Evolutionary conservation across 1,140 invertebrate genomes (phyloP).

Genomic region (Drosophila bipectinata): DNA sequence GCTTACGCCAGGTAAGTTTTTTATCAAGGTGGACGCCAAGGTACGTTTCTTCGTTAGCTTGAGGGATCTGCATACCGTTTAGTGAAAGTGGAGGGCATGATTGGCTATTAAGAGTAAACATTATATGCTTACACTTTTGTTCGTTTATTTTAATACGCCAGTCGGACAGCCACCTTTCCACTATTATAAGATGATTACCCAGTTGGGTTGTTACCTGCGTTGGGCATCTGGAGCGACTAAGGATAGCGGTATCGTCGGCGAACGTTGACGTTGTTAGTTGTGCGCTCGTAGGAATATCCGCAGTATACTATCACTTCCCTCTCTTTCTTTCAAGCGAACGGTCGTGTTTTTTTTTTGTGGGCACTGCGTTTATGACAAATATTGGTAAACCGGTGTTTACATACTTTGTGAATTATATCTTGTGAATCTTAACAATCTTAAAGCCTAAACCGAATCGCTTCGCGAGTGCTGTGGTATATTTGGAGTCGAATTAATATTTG

Average conservation of each 20-base stretch:
- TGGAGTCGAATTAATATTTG: too few species aligned
- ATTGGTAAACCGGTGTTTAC: too few species aligned
- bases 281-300: background rate
- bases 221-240: background rate
- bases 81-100: background rate
- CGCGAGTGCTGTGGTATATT: too few species aligned
- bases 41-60: background rate
- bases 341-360: background rate
- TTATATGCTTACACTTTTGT: constrained; percentile 11
- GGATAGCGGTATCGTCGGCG: constrained; percentile 5
- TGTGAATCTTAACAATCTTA: too few species aligned
- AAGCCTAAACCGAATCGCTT: too few species aligned
- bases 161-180: constrained; percentile 1
- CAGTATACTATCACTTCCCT: background rate
- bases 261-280: constrained; percentile 1
- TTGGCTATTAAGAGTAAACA: constrained; percentile 2
- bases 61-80: constrained; percentile 5
- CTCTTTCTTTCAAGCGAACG: too few species aligned
- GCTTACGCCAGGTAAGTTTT: too few species aligned
- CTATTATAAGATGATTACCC: background rate
- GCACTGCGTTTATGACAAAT: too few species aligned
- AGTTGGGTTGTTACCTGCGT: background rate
- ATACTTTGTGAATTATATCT: too few species aligned
- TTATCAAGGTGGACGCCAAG: background rate
- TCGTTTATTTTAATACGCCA: constrained; percentile 7